Evolutionary conservation across 2,113 vertebrate species (phyloP), one percentile per base, ranked within the genome.

Genomic region (Trinectes maculatus): DNA sequence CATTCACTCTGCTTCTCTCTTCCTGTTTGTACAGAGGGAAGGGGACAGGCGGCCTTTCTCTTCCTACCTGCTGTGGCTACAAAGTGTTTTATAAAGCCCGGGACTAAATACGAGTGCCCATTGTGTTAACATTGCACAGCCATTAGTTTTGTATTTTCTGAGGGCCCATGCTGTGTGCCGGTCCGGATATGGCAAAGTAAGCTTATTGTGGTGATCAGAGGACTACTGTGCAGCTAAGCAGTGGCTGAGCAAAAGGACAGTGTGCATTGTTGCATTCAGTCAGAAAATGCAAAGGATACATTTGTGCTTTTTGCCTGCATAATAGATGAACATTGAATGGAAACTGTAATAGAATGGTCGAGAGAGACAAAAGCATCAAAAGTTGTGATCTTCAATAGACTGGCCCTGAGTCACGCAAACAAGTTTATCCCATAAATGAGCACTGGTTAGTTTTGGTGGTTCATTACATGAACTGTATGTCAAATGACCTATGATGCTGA

Each of bases 1-100:
- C 72, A 85, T 88, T 88, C 86, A 65, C 76, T 77, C 71, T 36
- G 74, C 55, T 74, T 61, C 83, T 78, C 72, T 89, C 84, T 89
- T 89, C 85, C 88, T 93, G 91, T 92, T 90, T 93, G 91, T 85
- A 85, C 85, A 90, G 80, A 85, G 89, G 72, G 85, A 90, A 82
- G 78, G 83, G 85, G 85, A 88, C 82, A 85, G 71, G 58, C 79
- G 22, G 87, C 81, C 79, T 83, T 86, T 91, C 79, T 87, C 70
- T 78, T 77, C 88, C 77, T 89, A 90, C 91, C 85, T 91, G 90
- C 90, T 91, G 90, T 82, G 89, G 84, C 82, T 80, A 86, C 83
- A 89, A 82, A 89, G 84, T 84, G 82, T 82, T 87, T 81, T 64
- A 85, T 74, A 87, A 86, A 90, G 84, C 79, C 80, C 33, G 61